These are phyloP conservation scores for Formica aserva DNA, from an alignment of 2,888 invertebrate species.

Conservation along the genomic window DNA sequence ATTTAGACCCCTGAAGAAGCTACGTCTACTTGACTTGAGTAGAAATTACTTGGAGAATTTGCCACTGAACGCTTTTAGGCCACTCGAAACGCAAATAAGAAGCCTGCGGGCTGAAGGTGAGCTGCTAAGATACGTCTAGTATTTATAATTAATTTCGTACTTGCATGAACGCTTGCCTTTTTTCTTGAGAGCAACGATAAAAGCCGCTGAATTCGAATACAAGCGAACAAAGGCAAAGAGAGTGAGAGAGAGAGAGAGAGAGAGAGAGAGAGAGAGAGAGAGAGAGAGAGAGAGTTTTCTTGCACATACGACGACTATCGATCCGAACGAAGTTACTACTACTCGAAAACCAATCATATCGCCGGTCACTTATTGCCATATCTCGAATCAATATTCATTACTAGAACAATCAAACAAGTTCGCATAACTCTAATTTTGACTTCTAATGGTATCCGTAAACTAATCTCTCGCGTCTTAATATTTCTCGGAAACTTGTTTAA, in stretches of 20 bases:
- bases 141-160: slow-evolving; percentile 37
- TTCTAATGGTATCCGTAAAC: slow-evolving; percentile 56
- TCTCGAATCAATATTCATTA: slow-evolving; percentile 75
- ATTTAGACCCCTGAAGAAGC: slow-evolving; percentile 92
- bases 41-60: slow-evolving; percentile 94
- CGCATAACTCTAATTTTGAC: slow-evolving; percentile 57
- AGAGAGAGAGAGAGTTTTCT: slow-evolving; percentile 53
- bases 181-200: background rate
- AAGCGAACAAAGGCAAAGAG: background rate
- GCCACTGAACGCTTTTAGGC: slow-evolving; percentile 91
- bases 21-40: slow-evolving; percentile 92
- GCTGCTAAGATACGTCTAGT: slow-evolving; percentile 31
- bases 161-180: background rate
- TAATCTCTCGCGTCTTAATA: slow-evolving; percentile 61
- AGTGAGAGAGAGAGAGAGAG: slow-evolving; percentile 25
- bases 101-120: slow-evolving; percentile 93
- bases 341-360: slow-evolving; percentile 72
- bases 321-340: slow-evolving; percentile 67
- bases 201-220: background rate
- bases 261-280: slow-evolving; percentile 24
- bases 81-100: slow-evolving; percentile 94
- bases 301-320: slow-evolving; percentile 64
- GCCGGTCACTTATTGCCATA: slow-evolving; percentile 69
- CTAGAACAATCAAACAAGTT: slow-evolving; percentile 73
- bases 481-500: slow-evolving; percentile 35